Conservation (phyloP, 92 coral and sea anemone genomes). For the Plumapathes pennacea region DNA sequence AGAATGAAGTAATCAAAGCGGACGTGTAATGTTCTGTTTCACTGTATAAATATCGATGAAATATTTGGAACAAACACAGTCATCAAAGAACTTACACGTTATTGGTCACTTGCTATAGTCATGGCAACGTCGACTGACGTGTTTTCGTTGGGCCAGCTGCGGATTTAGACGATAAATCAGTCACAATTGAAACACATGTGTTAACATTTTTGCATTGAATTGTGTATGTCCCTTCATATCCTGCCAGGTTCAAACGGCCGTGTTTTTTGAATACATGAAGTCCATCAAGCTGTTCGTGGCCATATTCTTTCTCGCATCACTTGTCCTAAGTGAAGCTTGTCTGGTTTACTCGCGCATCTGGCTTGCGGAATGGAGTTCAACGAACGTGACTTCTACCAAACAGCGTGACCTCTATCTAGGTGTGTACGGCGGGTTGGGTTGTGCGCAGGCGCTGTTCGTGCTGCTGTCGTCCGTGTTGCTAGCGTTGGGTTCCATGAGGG, state of each 20-base stretch:
- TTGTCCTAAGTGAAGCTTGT: conserved; percentile 54
- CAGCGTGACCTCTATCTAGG: conserved; percentile 81
- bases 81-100: no score
- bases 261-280: conserved; percentile 80
- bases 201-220: no score
- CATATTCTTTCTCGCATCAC: conserved; percentile 35
- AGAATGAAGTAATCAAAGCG: not conserved
- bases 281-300: conserved; percentile 71
- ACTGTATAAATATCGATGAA: no score
- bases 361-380: conserved; percentile 87
- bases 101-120: no score
- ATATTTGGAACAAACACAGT: no score
- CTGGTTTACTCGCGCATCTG: conserved; percentile 83
- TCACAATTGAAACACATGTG: no score
- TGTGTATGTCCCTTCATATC: no score
- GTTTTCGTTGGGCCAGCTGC: no score
- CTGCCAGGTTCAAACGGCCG: conserved; percentile 73
- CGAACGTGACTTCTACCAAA: conserved; percentile 51
- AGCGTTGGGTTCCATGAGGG: conserved; percentile 81
- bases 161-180: no score
- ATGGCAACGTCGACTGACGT: no score
- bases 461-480: conserved; percentile 60
- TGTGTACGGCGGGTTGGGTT: conserved; percentile 78
- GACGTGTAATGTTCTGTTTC: no score
- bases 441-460: conserved; percentile 69